Evolutionary conservation across 2,888 invertebrate species (phyloP), one percentile per base, ranked within the genome.

Genomic region (Melieria omissa): DNA sequence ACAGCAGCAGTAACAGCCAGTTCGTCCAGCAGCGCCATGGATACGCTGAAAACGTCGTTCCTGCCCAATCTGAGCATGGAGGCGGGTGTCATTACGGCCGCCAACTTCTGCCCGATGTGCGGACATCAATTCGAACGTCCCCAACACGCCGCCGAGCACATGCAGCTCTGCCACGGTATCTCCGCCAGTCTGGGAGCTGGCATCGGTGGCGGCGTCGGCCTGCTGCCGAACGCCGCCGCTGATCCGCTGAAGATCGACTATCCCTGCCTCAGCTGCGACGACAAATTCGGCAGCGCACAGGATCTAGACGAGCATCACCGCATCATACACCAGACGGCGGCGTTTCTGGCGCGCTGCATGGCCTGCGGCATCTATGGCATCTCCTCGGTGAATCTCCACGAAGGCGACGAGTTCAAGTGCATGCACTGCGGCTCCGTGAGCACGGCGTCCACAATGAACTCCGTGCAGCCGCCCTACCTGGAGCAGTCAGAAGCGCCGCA

Each of bases 21-120:
- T 68, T 77, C 79, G 58, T 77, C 78, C 65, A 78, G 78, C 77
- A 81, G 78, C 71, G 77, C 75, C 8, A 85, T 85, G 81, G 86
- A 85, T 72, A 81, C 85, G 71, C 76, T 85, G 29, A 85, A 85
- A 77, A 83, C 86, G 76, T 79, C 85, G 57, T 85, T 85, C 80
- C 79, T 86, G 74, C 85, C 85, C 64, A 86, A 86, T 79, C 80
- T 85, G 74, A 82, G 83, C 78, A 86, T 85, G 84, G 86, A 86
- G 72, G 79, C 78, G 71, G 80, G 74, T 57, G 73, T 78, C 60
- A 76, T 76, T 41, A 63, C 82, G 49, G 77, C 77, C 72, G 44
- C 82, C 63, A 82, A 84, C 73, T 86, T 81, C 74, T 86, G 86
- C 64, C 85, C 85, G 70, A 81, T 86, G 80, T 86, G 86, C 74